Evolutionary conservation across 2,113 vertebrate species (phyloP), one percentile per base, ranked within the genome.

Genomic region (Muscicapa adusta): DNA sequence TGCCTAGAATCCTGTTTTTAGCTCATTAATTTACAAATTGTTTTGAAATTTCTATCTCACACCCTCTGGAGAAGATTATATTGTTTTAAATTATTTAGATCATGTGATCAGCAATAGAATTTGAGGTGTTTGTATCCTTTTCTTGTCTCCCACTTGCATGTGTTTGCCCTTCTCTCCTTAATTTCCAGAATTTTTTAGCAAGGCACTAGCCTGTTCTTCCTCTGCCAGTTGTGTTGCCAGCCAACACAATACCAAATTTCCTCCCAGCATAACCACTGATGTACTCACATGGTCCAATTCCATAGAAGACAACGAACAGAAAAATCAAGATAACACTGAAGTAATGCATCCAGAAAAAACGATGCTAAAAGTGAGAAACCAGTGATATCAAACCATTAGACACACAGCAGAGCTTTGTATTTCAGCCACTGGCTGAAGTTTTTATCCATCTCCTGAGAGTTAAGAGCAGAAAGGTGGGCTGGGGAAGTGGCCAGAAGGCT

Each of bases 281-380:
- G 31, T 95, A 97, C 95, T 51, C 80, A 99, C 98, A 98, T 38
- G 98, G 98, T 83, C 98, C 98, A 80, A 79, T 94, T 63, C 98
- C 97, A 74, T 98, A 99, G 92, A 96, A 98, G 89, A 97, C 80
- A 80, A 99, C 98, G 3, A 98, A 98, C 6, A 97, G 34, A 85
- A 99, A 99, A 96, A 99, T 96, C 51, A 99, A 94, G 60, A 92
- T 62, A 89, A 98, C 98, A 78, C 98, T 98, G 98, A 98, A 98
- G 94, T 98, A 98, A 8, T 98, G 97, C 98, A 99, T 98, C 98
- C 98, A 99, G n/a, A 95, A 96, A 77, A 98, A 94, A 0, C 53
- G 66, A 16, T 80, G 92, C 98, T 99, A 48, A 54, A 88, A 74
- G 85, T 57, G 50, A 91, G 63, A 92, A 94, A 93, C 1, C 56